Evolutionary conservation across 1,140 invertebrate genomes (phyloP).

Genomic region (Atta texana): DNA sequence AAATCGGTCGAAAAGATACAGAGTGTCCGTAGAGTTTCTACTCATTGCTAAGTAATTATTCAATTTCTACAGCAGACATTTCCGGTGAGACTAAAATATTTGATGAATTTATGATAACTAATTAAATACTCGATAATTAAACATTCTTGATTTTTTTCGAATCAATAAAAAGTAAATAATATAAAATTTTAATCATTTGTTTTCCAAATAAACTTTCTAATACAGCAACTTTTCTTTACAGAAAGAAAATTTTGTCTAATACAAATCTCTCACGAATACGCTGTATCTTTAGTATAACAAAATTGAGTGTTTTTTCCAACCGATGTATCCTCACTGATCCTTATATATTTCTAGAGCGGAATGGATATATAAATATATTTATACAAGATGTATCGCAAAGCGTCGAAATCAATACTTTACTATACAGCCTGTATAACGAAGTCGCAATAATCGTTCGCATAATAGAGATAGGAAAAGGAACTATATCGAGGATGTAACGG

Average conservation of each 20-base stretch:
- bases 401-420: conserved; percentile 13
- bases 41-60: background rate
- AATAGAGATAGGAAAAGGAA: conserved; percentile 76
- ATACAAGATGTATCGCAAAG: conserved; percentile 49
- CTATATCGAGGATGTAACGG: conserved; percentile 75
- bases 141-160: background rate
- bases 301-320: conserved; percentile 21
- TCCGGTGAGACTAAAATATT: background rate
- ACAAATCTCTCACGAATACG: background rate
- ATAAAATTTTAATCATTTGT: background rate
- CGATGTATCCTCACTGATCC: conserved; percentile 49
- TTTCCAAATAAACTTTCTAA: background rate
- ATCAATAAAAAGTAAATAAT: background rate
- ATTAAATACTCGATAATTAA: background rate
- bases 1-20: conserved; percentile 27
- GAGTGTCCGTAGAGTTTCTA: background rate
- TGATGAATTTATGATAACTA: background rate
- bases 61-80: background rate
- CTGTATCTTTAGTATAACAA: conserved; percentile 20
- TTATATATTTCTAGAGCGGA: conserved; percentile 64
- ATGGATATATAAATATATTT: conserved; percentile 67
- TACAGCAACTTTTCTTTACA: background rate
- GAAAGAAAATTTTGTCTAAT: background rate
- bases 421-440: conserved; percentile 26
- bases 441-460: conserved; percentile 51